phyloP scores from a whole-genome alignment of 2,888 invertebrate genomes.

The Eumacrocentrus americanus region DNA sequence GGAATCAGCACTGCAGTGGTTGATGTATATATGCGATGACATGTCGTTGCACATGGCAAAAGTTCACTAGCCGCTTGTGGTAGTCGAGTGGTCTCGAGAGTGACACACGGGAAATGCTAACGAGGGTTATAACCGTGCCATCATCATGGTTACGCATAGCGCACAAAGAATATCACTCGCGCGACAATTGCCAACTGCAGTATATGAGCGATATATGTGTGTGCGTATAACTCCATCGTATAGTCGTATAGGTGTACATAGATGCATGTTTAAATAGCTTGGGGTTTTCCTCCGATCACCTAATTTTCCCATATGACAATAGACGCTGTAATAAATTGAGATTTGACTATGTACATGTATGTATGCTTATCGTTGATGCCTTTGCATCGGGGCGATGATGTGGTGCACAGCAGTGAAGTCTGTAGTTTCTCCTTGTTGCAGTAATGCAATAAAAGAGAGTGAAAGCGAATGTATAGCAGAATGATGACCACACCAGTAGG shows the following conservation, averaged over 20 bases:
- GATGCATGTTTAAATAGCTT: too few relatives aligned
- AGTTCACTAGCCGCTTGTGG: constrained; percentile 28
- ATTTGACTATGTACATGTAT: too few relatives aligned
- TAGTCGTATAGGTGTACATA: neutral
- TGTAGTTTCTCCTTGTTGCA: too few relatives aligned
- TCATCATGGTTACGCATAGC: constrained; percentile 8
- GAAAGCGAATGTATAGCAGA: too few relatives aligned
- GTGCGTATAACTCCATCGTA: neutral
- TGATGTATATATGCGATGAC: too few relatives aligned
- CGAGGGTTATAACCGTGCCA: constrained; percentile 29
- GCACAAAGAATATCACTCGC: constrained; percentile 18
- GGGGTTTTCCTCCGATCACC: neutral
- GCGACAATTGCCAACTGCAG: constrained; percentile 20
- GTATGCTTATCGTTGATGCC: too few relatives aligned
- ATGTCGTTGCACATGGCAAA: constrained; percentile 30
- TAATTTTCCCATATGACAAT: neutral
- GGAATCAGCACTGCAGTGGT: too few relatives aligned
- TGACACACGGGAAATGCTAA: constrained; percentile 40
- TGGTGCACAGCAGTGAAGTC: too few relatives aligned
- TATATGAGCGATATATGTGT: constrained; percentile 6
- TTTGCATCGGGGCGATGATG: too few relatives aligned
- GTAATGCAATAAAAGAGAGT: too few relatives aligned
- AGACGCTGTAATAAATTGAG: neutral
- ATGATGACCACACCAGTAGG: too few relatives aligned
- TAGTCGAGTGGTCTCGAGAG: constrained; percentile 27